phyloP scores from a whole-genome alignment of 1,140 invertebrate genomes.

The Andricus grossulariae region DNA sequence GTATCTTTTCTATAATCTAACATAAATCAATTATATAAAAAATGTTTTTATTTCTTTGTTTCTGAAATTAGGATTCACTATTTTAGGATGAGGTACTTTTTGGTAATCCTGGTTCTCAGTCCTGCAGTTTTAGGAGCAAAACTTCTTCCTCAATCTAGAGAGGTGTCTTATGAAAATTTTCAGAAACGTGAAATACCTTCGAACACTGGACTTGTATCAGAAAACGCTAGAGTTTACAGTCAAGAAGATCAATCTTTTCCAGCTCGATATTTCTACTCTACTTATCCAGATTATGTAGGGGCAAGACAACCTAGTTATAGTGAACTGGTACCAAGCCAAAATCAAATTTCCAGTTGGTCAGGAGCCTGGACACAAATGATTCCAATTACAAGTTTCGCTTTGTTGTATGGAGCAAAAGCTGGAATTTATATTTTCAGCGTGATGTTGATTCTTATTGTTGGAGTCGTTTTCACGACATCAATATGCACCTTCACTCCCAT shows the following conservation, averaged over 20 bases:
- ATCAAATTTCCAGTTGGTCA: slow-evolving; percentile 32
- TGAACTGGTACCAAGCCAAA: slow-evolving; percentile 50
- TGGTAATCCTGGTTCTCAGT: background rate
- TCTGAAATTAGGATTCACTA: background rate
- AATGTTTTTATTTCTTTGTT: too few relatives aligned
- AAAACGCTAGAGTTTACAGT: slow-evolving; percentile 3
- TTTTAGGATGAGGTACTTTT: background rate
- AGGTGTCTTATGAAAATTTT: background rate
- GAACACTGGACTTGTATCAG: background rate
- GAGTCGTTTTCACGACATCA: slow-evolving; percentile 74
- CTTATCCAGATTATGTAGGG: slow-evolving; percentile 54
- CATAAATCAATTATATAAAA: too few relatives aligned
- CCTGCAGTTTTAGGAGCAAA: background rate
- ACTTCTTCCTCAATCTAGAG: background rate
- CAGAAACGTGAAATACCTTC: background rate
- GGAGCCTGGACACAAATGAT: slow-evolving; percentile 38
- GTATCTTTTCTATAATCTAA: too few relatives aligned
- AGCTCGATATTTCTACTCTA: slow-evolving; percentile 44
- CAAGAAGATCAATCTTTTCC: slow-evolving; percentile 3
- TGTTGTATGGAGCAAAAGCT: slow-evolving; percentile 44
- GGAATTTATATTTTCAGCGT: slow-evolving; percentile 45
- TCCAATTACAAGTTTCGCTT: slow-evolving; percentile 41
- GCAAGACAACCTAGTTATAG: slow-evolving; percentile 70
- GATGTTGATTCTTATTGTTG: slow-evolving; percentile 61
- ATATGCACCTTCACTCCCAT: slow-evolving; percentile 82